A percentile compares a stretch with the other conserved stretches of the same genome.
Conservation (phyloP, 2,888 invertebrate genomes). For the Amiota mariae region DNA sequence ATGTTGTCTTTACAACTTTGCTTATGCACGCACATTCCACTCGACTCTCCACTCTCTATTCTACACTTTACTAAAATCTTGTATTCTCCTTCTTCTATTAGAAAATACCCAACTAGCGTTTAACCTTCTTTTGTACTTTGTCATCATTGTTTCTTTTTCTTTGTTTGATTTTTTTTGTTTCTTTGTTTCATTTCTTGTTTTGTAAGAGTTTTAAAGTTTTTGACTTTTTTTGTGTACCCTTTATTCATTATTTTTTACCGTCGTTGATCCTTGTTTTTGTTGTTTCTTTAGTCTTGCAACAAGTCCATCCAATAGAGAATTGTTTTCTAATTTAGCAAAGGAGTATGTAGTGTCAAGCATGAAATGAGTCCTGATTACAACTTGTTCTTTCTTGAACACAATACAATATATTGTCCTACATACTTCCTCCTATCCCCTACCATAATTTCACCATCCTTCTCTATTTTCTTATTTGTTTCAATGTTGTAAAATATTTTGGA, state of each 20-base stretch:
- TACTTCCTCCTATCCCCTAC: neutral
- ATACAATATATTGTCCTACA: conserved; percentile 9
- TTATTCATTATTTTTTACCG: neutral
- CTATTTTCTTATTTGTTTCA: too few relatives aligned
- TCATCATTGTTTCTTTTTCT: neutral
- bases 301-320: conserved; percentile 26
- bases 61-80: neutral
- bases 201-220: conserved; percentile 17
- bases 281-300: neutral
- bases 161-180: neutral
- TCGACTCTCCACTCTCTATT: neutral
- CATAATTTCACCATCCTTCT: too few relatives aligned
- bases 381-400: neutral
- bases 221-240: conserved; percentile 11
- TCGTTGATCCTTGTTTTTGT: neutral
- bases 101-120: conserved; percentile 15
- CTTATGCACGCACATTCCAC: conserved; percentile 16
- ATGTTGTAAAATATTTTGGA: too few relatives aligned
- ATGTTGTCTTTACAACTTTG: conserved; percentile 27
- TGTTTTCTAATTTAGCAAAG: conserved; percentile 27
- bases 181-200: conserved; percentile 3
- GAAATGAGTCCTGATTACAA: neutral
- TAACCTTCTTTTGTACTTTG: conserved; percentile 15
- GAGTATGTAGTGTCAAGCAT: neutral
- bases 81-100: neutral